phyloP scores from a whole-genome alignment of 2,888 invertebrate species.

The Netelia inedita region DNA sequence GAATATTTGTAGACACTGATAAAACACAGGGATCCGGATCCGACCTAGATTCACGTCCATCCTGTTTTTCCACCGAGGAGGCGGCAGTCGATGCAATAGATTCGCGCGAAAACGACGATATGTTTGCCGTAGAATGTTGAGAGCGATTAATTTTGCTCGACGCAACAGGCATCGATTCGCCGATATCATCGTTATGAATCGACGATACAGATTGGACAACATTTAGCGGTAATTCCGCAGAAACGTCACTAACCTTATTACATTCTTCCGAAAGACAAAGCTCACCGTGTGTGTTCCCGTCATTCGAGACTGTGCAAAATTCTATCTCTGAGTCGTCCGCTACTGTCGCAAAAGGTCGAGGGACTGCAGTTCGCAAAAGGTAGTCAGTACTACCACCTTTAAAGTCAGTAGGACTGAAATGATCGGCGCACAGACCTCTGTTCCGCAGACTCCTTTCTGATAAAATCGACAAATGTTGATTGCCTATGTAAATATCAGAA shows the following conservation, averaged over 20 bases:
- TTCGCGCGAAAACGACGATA: background rate
- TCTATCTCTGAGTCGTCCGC: background rate
- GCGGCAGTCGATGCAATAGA: background rate
- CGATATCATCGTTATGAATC: background rate
- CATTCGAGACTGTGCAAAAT: background rate
- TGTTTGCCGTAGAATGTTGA: background rate
- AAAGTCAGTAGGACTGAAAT: background rate
- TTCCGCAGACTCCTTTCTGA: background rate
- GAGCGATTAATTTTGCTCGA: background rate
- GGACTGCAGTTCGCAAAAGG: background rate
- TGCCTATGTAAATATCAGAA: background rate
- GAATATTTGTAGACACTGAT: background rate
- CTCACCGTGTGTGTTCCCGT: background rate
- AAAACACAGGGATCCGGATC: background rate
- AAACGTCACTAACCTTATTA: constrained; percentile 10
- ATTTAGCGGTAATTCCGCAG: background rate
- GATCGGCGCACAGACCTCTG: background rate
- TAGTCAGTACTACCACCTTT: background rate
- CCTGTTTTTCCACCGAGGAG: too few species aligned
- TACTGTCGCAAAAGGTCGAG: background rate
- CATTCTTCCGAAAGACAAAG: background rate
- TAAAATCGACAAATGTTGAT: background rate
- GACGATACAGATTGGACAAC: background rate
- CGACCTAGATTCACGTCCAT: background rate
- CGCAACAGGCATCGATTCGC: background rate